Percentiles rank a stretch among this genome's conserved stretches.
These are phyloP conservation scores for Cephonodes hylas DNA, from an alignment of 2,888 invertebrate species.

Conservation along the genomic window DNA sequence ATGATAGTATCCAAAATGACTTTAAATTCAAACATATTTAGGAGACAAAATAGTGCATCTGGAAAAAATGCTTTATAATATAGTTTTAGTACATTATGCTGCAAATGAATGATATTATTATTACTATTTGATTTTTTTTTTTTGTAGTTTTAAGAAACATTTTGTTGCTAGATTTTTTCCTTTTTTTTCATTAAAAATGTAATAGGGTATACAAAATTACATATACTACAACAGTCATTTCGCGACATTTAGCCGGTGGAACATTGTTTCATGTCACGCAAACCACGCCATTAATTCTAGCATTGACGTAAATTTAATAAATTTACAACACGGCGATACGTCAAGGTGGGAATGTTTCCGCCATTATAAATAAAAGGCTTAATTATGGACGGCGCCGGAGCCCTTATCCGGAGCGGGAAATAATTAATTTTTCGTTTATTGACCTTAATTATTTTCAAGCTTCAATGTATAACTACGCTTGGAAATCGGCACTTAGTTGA, in stretches of 20 bases:
- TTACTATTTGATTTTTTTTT: too few species aligned
- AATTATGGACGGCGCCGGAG: background rate
- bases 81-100: too few species aligned
- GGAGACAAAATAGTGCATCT: too few species aligned
- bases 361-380: background rate
- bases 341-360: background rate
- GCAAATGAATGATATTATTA: background rate
- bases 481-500: too few species aligned
- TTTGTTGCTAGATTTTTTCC: too few species aligned
- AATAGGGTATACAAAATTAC: background rate
- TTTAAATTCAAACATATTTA: too few species aligned
- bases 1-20: too few species aligned
- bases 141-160: too few species aligned
- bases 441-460: background rate
- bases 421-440: background rate
- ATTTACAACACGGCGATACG: background rate
- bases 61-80: too few species aligned
- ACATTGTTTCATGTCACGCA: background rate
- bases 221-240: background rate
- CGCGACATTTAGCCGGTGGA: background rate
- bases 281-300: background rate
- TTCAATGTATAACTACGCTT: background rate
- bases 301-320: conserved; percentile 5
- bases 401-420: background rate
- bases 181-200: too few species aligned